phyloP scores from a whole-genome alignment of 2,888 invertebrate species.

The Limnephilus auricula region DNA sequence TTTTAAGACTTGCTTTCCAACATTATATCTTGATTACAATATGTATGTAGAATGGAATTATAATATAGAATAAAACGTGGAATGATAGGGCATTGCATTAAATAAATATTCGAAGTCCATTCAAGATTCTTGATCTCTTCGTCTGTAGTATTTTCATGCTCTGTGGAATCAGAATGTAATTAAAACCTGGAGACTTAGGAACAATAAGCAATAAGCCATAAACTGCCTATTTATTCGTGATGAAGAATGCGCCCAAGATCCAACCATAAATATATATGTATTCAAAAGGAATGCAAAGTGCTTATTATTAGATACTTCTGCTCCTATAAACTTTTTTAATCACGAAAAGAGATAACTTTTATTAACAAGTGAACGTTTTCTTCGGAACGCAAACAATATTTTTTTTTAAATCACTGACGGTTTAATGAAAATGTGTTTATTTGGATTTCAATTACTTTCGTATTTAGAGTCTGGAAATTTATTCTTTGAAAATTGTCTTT shows the following conservation, averaged over 20 bases:
- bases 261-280: neutral
- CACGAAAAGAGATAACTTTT: neutral
- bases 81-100: neutral
- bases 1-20: too few species aligned
- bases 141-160: neutral
- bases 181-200: neutral
- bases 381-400: neutral
- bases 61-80: neutral
- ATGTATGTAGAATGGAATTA: too few species aligned
- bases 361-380: neutral
- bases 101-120: neutral
- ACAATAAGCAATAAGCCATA: neutral
- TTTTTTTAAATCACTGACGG: neutral
- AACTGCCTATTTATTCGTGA: neutral
- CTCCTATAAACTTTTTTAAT: neutral
- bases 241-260: neutral
- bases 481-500: conserved; percentile 23
- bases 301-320: neutral
- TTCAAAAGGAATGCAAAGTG: neutral
- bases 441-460: conserved; percentile 39
- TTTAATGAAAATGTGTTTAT: conserved; percentile 24
- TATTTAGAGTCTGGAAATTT: conserved; percentile 25
- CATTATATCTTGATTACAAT: too few species aligned
- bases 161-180: neutral
- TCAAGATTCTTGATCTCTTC: neutral